These are phyloP conservation scores for Aurelia aurita DNA, from an alignment of 30 jellyfish, hydroid and myxozoan species.

Conservation along the genomic window DNA sequence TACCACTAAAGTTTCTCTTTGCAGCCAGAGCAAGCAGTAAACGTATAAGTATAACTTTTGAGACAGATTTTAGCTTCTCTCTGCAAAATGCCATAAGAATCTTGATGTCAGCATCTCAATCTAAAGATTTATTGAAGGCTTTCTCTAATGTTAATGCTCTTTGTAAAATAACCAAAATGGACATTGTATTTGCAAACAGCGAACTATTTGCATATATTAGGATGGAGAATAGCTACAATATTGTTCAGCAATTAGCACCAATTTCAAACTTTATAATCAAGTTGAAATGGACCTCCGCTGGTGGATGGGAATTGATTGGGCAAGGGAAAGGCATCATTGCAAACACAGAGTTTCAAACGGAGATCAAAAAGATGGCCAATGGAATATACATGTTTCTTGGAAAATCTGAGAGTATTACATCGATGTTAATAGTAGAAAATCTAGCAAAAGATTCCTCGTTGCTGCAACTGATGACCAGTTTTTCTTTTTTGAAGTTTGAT, in stretches of 20 bases:
- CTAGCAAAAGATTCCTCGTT: constrained; percentile 42
- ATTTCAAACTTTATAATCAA: constrained; percentile 26
- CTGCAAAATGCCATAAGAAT: constrained; percentile 16
- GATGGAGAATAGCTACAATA: constrained; percentile 2
- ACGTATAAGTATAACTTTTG: constrained; percentile 12
- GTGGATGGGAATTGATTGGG: constrained; percentile 44
- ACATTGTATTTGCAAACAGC: neutral
- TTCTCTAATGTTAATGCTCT: constrained; percentile 6
- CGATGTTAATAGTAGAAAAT: constrained; percentile 13
- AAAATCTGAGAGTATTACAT: constrained; percentile 33
- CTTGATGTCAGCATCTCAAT: constrained; percentile 45
- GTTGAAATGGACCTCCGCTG: neutral
- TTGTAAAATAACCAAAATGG: constrained; percentile 22
- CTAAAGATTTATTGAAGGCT: neutral
- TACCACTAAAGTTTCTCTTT: constrained; percentile 43
- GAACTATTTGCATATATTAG: constrained; percentile 19
- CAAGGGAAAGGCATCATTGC: constrained; percentile 56
- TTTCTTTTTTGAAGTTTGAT: constrained; percentile 39
- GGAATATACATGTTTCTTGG: constrained; percentile 14
- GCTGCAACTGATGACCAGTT: constrained; percentile 14
- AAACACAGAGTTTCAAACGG: constrained; percentile 32
- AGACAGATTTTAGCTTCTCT: constrained; percentile 35
- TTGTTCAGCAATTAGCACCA: constrained; percentile 36
- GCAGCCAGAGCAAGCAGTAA: constrained; percentile 15
- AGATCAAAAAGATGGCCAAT: constrained; percentile 6